Evolutionary conservation across 2,113 vertebrate species (phyloP), one percentile per base, ranked within the genome.

Genomic region (Rhineura floridana): DNA sequence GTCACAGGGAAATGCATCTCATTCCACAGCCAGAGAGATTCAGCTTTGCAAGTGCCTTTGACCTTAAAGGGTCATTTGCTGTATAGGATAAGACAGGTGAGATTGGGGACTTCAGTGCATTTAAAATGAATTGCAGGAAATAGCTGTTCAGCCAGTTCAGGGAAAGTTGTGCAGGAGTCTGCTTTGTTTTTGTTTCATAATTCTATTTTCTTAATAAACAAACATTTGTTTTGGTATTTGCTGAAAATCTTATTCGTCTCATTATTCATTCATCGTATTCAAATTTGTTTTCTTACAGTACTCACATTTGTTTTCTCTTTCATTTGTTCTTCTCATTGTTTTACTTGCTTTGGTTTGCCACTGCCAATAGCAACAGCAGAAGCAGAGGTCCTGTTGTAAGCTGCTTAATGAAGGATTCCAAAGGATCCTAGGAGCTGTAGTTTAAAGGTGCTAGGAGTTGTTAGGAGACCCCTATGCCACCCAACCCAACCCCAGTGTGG

Each of bases 1-100:
- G 91, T 93, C 86, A 73, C 89, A 92, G 94, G 79, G 95, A 96
- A 97, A 96, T 90, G 93, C 83, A 85, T 92, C 77, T 93, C 88
- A 89, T 92, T 91, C 94, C 89, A 81, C 96, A 84, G 95, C 94
- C 93, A 94, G 42, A 91, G 23, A 80, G 33, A 52, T 44, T 88
- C 90, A 84, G 44, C 78, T 42, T 93, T 88, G 91, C 52, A 63
- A 36, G 10, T 81, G 85, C 85, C 91, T 93, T 65, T 81, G 90
- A 62, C 67, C 42, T 89, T 89, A 65, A 46, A 81, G 73, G 85
- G 59, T 69, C 80, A 90, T 92, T 92, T 90, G 80, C 88, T 91
- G 50, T 7, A 0, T 44, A 28, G 52, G 11, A 48, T 9, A 87
- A 81, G 62, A 2, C 12, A 1, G 0, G 5, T 39, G 73, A 82